Percentiles rank a stretch among this genome's conserved stretches.
Conservation (phyloP, 2,888 invertebrate species). For the Nasonovia ribisnigri region DNA sequence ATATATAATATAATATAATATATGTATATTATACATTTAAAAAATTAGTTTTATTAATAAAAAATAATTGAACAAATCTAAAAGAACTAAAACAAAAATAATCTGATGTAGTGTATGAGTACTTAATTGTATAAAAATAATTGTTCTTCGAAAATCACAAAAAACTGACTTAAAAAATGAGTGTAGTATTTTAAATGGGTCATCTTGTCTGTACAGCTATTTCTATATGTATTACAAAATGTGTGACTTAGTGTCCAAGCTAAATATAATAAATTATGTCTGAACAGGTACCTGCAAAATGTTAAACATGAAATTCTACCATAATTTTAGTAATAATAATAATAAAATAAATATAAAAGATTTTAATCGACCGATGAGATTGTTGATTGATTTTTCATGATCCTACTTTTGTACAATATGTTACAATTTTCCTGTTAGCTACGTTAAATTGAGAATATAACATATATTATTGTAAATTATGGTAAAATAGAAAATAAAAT, state of each 20-base stretch:
- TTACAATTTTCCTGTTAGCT: constrained; percentile 5
- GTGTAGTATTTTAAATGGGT: not conserved
- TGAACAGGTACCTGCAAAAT: not conserved
- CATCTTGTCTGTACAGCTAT: not conserved
- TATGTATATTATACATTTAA: no score
- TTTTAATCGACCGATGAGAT: constrained; percentile 18
- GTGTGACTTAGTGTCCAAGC: constrained; percentile 18
- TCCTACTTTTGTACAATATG: not conserved
- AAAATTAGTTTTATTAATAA: no score
- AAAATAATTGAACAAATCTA: no score
- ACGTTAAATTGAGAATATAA: constrained; percentile 16
- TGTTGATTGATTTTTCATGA: not conserved
- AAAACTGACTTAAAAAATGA: not conserved
- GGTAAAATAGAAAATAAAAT: not conserved
- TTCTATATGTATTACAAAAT: not conserved
- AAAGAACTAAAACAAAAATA: no score
- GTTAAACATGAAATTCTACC: constrained; percentile 14
- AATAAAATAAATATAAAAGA: not conserved
- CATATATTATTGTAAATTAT: not conserved
- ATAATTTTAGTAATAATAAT: not conserved
- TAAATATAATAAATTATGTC: not conserved
- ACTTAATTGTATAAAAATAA: not conserved
- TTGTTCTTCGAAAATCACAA: not conserved
- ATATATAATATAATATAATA: no score
- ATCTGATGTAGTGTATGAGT: not conserved